Evolutionary conservation across 1,140 invertebrate genomes (phyloP).

Genomic region (Magallana angulata): DNA sequence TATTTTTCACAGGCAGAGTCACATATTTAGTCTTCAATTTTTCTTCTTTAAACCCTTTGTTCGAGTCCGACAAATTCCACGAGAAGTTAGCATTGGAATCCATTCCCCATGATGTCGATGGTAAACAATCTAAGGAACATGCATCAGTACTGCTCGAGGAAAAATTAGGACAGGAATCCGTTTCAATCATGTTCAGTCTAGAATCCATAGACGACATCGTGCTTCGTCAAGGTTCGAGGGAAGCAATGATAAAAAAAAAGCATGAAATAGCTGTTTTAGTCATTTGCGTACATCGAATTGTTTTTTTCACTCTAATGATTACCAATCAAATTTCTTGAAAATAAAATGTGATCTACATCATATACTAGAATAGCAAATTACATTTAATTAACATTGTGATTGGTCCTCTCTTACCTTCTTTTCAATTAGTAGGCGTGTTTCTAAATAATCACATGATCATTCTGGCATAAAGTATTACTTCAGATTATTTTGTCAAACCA

Average conservation of each 20-base stretch:
- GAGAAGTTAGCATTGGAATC: neutral
- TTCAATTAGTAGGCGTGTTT: neutral
- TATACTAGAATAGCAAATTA: no score
- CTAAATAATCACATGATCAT: neutral
- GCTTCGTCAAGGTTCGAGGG: neutral
- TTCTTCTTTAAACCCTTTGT: neutral
- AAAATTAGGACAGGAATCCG: neutral
- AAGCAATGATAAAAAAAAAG: neutral
- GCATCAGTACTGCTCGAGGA: neutral
- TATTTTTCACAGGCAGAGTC: neutral
- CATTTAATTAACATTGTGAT: no score
- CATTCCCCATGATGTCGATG: neutral
- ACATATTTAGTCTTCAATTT: neutral
- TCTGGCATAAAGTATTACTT: neutral
- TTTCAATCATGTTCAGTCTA: neutral
- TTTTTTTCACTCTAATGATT: no score
- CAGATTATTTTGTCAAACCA: neutral
- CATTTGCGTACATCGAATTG: no score
- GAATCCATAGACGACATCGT: neutral
- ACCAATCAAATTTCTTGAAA: no score
- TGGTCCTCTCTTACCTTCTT: no score
- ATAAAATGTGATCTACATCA: no score
- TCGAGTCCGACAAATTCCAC: neutral
- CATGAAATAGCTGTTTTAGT: no score
- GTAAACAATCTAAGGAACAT: neutral